Evolutionary conservation across 2,888 invertebrate genomes (phyloP), one percentile per base, ranked within the genome.

Genomic region (Trichacis sp.): DNA sequence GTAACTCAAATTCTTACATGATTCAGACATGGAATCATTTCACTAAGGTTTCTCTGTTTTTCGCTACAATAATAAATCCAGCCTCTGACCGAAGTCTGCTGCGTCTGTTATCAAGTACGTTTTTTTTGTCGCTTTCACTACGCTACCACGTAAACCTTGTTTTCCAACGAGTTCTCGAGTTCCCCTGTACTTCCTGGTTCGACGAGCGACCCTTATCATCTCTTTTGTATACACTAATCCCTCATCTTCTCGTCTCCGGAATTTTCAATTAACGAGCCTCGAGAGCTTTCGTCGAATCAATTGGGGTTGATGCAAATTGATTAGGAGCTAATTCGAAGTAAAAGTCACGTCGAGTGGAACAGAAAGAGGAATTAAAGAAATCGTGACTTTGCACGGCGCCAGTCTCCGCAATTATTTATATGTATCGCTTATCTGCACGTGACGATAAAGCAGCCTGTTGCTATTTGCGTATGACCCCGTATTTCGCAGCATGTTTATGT

Each of bases 161-260:
- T 58, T 40, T 45, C 33, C 51, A 30, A 33, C 54, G 40, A n/a
- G 20, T 29, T 42, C 40, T 29, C 33, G 56, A 61, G 43, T 43
- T 20, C 46, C 24, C 63, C 56, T 17, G 33, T 56, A 46, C 61
- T 68, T 57, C 8, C 75, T 75, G 74, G 76, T 75, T 75, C 75
- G 73, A 50, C 76, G 75, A 75, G 72, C 19, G 64, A 56, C 43
- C 42, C 49, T 24, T 24, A 19, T 19, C 48, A 46, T 52, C 49
- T 52, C 38, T 49, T 60, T 17, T 33, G n/a, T 33, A 2, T n/a
- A n/a, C 33, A 8, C 24, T 24, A 24, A 24, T 24, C 24, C 8
- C 4, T 8, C 24, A 24, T 8, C 24, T 5, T n/a, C 24, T 24
- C 24, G 3, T 24, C 33, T 11, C n/a, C 33, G 33, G 11, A 33